A percentile compares a stretch with the other conserved stretches of the same genome.
Evolutionary conservation across 2,888 invertebrate species (phyloP).

Genomic region (Oxyteleia sp.): DNA sequence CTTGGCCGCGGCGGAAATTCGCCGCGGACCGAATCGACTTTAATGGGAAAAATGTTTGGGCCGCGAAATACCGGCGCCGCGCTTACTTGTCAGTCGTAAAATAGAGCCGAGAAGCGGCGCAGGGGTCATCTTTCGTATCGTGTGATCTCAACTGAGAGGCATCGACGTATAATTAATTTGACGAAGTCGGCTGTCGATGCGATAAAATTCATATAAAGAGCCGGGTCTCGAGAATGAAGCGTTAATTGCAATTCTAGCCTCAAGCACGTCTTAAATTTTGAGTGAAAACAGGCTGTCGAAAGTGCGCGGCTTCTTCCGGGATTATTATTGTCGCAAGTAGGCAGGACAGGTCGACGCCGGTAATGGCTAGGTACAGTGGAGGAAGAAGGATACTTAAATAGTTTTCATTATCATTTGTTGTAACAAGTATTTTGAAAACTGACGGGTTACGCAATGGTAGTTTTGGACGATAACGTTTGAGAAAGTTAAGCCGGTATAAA

Average conservation of each 20-base stretch:
- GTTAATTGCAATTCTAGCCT: conserved; percentile 74
- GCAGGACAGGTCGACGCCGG: conserved; percentile 48
- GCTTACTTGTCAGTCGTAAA: conserved; percentile 53
- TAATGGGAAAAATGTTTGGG: conserved; percentile 2
- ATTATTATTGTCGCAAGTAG: conserved; percentile 70
- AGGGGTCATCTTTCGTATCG: conserved; percentile 70
- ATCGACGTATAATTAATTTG: conserved; percentile 73
- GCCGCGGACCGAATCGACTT: neutral
- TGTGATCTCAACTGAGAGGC: conserved; percentile 60
- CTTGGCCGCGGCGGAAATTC: conserved; percentile 24
- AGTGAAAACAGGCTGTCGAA: conserved; percentile 70
- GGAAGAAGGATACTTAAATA: conserved; percentile 41
- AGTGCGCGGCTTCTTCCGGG: conserved; percentile 69
- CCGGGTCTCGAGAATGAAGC: conserved; percentile 58
- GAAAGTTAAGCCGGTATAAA: conserved; percentile 6
- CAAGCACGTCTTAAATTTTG: conserved; percentile 72
- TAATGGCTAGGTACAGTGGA: conserved; percentile 50
- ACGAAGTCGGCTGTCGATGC: conserved; percentile 69
- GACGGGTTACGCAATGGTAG: conserved; percentile 23
- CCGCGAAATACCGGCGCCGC: neutral
- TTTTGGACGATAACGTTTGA: neutral
- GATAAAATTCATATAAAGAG: conserved; percentile 72
- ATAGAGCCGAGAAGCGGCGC: conserved; percentile 56
- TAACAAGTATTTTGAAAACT: conserved; percentile 25
- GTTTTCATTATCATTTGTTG: conserved; percentile 56